Conservation (phyloP, 1,140 invertebrate genomes). For the Drosophila orena region DNA sequence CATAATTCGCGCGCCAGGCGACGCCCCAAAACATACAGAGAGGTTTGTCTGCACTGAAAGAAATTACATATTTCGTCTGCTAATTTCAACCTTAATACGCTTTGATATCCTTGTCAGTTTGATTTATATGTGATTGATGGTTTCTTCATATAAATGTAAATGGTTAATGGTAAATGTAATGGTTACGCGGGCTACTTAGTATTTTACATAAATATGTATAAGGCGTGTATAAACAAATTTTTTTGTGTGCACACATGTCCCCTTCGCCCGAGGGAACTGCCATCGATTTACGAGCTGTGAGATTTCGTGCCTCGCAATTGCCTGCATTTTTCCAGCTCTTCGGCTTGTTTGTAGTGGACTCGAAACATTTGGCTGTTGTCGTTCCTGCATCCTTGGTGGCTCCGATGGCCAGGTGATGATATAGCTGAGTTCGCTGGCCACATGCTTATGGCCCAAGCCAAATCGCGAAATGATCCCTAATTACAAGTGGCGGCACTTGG, state of each 20-base stretch:
- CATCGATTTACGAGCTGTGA: slow-evolving; percentile 80
- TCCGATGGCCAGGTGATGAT: slow-evolving; percentile 69
- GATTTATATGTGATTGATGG: no score
- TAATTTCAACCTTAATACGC: no score
- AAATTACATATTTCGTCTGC: no score
- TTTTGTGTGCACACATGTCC: slow-evolving; percentile 9
- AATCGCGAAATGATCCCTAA: slow-evolving; percentile 34
- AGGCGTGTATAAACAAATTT: background rate
- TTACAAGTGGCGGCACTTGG: slow-evolving; percentile 36
- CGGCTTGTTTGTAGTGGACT: slow-evolving; percentile 30
- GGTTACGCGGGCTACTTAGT: no score
- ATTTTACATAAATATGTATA: no score
- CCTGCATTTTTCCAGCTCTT: slow-evolving; percentile 23
- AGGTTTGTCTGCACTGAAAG: slow-evolving; percentile 4
- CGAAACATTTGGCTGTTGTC: slow-evolving; percentile 19
- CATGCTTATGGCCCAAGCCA: slow-evolving; percentile 36
- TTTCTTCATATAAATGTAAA: no score
- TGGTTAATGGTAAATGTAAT: no score
- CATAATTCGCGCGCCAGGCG: slow-evolving; percentile 76
- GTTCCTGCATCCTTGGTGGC: slow-evolving; percentile 27
- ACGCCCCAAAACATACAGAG: slow-evolving; percentile 58
- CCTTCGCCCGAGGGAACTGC: slow-evolving; percentile 27
- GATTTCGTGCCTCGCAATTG: slow-evolving; percentile 68
- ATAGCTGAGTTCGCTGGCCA: slow-evolving; percentile 43
- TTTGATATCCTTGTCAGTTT: no score